Evolutionary conservation across 2,113 vertebrate species (phyloP).

Genomic region (Neolamprologus kungweensis): DNA sequence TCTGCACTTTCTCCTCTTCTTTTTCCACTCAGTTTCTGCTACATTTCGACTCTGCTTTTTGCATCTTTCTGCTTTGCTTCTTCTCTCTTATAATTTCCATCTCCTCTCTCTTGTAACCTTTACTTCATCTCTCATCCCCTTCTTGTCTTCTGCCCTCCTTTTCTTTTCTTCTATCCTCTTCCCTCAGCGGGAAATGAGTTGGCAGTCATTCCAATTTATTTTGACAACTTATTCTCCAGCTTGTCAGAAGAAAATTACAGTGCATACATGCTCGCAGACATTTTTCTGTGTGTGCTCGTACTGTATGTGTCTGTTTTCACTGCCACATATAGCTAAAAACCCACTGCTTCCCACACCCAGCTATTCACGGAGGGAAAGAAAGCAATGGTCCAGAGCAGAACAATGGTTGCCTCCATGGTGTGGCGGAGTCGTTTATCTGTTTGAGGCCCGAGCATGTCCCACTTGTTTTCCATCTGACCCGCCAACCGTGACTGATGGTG

Average conservation of each 20-base stretch:
- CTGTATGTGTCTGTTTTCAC: slow-evolving; percentile 21
- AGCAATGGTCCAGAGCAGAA: slow-evolving; percentile 53
- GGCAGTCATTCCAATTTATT: slow-evolving; percentile 51
- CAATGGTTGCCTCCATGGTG: slow-evolving; percentile 36
- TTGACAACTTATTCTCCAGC: slow-evolving; percentile 44
- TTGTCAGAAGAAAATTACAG: slow-evolving; percentile 49
- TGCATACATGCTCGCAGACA: background rate
- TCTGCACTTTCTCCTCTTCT: background rate
- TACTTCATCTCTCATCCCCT: background rate
- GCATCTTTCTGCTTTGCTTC: background rate
- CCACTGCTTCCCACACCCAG: background rate
- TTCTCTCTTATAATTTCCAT: background rate
- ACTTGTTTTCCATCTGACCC: slow-evolving; percentile 41
- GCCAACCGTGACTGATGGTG: slow-evolving; percentile 49
- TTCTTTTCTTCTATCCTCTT: slow-evolving; percentile 1
- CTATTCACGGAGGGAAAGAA: slow-evolving; percentile 1
- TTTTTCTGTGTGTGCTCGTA: background rate
- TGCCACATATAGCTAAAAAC: slow-evolving; percentile 34
- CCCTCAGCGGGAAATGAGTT: slow-evolving; percentile 41
- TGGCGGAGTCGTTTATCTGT: slow-evolving; percentile 58
- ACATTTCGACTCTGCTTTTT: background rate
- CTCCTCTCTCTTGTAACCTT: background rate
- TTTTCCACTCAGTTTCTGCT: background rate
- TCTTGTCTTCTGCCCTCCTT: background rate
- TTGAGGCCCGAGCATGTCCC: slow-evolving; percentile 29